Evolutionary conservation across 2,888 invertebrate genomes (phyloP).

Genomic region (Pelosia muscerda): DNA sequence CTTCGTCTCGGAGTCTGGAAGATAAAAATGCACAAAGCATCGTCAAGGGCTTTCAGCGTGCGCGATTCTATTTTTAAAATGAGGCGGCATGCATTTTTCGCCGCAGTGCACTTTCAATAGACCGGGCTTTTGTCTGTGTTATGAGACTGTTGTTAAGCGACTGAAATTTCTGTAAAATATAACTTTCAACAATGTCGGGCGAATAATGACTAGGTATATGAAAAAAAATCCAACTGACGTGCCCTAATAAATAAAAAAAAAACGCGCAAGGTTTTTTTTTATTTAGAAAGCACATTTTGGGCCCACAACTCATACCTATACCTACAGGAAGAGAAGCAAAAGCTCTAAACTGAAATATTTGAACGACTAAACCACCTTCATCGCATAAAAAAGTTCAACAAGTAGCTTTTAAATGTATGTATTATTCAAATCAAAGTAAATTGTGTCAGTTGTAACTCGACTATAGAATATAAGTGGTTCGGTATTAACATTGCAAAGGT

Average conservation of each 20-base stretch:
- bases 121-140: slow-evolving; percentile 15
- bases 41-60: slow-evolving; percentile 66
- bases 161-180: background rate
- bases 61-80: slow-evolving; percentile 76
- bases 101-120: slow-evolving; percentile 40
- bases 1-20: slow-evolving; percentile 44
- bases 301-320: too few species aligned
- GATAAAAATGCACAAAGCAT: slow-evolving; percentile 75
- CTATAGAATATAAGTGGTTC: slow-evolving; percentile 47
- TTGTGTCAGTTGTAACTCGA: slow-evolving; percentile 45
- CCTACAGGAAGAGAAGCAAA: background rate
- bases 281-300: too few species aligned
- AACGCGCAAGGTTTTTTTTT: too few species aligned
- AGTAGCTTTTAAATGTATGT: slow-evolving; percentile 27
- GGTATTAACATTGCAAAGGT: slow-evolving; percentile 60
- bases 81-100: slow-evolving; percentile 62
- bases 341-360: background rate
- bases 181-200: background rate
- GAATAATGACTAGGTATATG: too few species aligned
- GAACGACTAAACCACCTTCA: background rate
- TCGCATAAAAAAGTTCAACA: slow-evolving; percentile 13
- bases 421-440: slow-evolving; percentile 41
- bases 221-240: too few species aligned
- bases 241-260: too few species aligned
- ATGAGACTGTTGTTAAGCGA: background rate